Percentiles rank a stretch among this genome's conserved stretches.
Conservation (phyloP, 2,888 invertebrate genomes). For the Phania funesta region DNA sequence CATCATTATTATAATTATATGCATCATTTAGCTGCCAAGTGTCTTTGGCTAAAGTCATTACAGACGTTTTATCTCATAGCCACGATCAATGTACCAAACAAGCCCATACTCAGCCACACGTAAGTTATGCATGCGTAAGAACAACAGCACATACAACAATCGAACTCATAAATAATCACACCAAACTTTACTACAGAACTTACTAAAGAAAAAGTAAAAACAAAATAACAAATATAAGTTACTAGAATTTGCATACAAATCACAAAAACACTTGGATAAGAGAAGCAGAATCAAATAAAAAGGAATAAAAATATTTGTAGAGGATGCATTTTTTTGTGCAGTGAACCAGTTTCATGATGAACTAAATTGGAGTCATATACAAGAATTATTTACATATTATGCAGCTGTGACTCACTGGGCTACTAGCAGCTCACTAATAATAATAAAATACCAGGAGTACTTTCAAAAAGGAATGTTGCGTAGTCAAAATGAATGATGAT, state of each 20-base stretch:
- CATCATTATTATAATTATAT: slow-evolving; percentile 48
- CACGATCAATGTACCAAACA: slow-evolving; percentile 25
- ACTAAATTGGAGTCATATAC: slow-evolving; percentile 27
- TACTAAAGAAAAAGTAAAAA: neutral
- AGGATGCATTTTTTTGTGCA: neutral
- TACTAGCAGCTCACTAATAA: slow-evolving; percentile 13
- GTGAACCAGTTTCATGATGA: slow-evolving; percentile 37
- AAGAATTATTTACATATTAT: slow-evolving; percentile 26
- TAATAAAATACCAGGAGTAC: slow-evolving; percentile 31
- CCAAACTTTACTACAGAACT: slow-evolving; percentile 18
- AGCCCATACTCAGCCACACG: slow-evolving; percentile 22
- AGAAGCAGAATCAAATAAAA: neutral
- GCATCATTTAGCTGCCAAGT: slow-evolving; percentile 37
- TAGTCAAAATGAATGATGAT: slow-evolving; percentile 60
- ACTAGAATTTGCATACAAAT: slow-evolving; percentile 53
- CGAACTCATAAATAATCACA: slow-evolving; percentile 64
- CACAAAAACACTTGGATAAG: neutral
- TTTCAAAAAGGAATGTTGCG: slow-evolving; percentile 34
- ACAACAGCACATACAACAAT: slow-evolving; percentile 36
- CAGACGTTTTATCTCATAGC: slow-evolving; percentile 26
- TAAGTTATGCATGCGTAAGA: slow-evolving; percentile 42
- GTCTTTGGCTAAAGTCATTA: slow-evolving; percentile 5
- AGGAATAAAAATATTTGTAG: neutral
- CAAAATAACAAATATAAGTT: neutral
- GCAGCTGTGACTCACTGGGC: slow-evolving; percentile 50